Evolutionary conservation across 2,113 vertebrate genomes (phyloP), one percentile per base, ranked within the genome.

Genomic region (Vidua chalybeata): DNA sequence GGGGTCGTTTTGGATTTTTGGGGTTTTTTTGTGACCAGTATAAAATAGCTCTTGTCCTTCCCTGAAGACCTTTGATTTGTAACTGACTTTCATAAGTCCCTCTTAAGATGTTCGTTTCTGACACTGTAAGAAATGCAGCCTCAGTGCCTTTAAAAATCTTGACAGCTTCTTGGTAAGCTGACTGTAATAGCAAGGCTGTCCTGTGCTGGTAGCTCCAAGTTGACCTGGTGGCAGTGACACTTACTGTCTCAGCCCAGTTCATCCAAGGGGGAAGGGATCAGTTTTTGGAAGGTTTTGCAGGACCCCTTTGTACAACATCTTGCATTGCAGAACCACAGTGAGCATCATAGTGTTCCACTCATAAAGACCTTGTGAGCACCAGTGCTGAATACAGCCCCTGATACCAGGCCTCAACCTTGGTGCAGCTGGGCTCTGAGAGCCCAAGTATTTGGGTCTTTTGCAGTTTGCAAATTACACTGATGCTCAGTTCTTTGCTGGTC

Each of bases 361-460:
- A 4, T 4, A 3, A 41, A 39, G 55, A 37, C n/a, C n/a, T 37
- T 16, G 20, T 69, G 63, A 77, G 30, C 1, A 1, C 24, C 30
- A 23, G 46, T 37, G 55, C 33, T 51, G 56, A 56, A 31, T 30
- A 10, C 0, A 0, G 35, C 13, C 58, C 23, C 30, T 0, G 0
- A 7, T 48, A 62, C 5, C 43, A 35, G 35, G 8, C 52, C 73
- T 39, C 6, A 9, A 1, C 15, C 6, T 21, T 54, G 24, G 20
- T 59, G 23, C 0, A 3, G 9, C 37, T 48, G 37, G 55, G 31
- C 30, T 90, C 30, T 52, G 79, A 28, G 11, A 59, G 17, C 2
- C 2, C 16, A 45, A 58, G 20, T 46, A 22, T 76, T 91, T 58
- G 23, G 51, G 39, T 30, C 19, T 82, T 84, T 58, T 54, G 21